Percentiles rank a stretch among this genome's conserved stretches.
These are phyloP conservation scores for Sipha flava DNA, from an alignment of 1,140 invertebrate genomes.

Conservation along the genomic window DNA sequence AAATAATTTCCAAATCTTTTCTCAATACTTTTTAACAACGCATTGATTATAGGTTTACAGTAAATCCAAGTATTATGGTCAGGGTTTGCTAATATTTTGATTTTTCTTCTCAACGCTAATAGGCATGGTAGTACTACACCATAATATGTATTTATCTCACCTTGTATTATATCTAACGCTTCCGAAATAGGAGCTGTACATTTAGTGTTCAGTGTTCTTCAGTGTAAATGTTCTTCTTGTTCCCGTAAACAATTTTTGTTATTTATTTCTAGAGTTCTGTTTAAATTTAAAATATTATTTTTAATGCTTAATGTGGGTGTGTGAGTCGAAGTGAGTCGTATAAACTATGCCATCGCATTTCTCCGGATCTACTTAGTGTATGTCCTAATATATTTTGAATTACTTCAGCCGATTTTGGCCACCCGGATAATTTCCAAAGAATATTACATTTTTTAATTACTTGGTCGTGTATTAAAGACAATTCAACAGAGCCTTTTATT, in stretches of 20 bases:
- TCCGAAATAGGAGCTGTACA: too few relatives aligned
- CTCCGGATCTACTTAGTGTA: background rate
- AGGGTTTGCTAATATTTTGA: too few relatives aligned
- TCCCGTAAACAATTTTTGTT: background rate
- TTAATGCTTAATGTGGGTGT: background rate
- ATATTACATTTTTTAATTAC: slow-evolving; percentile 1
- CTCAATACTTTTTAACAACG: too few relatives aligned
- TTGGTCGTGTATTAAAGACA: background rate
- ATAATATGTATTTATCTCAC: too few relatives aligned
- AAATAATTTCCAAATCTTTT: too few relatives aligned
- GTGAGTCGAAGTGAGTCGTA: background rate
- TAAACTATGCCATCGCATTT: background rate
- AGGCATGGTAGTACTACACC: too few relatives aligned
- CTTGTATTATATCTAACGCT: too few relatives aligned
- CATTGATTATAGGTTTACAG: too few relatives aligned
- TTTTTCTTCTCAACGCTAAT: too few relatives aligned
- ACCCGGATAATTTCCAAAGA: background rate
- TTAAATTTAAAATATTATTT: background rate
- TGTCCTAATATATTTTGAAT: background rate
- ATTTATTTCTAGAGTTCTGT: background rate
- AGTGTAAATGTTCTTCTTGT: background rate
- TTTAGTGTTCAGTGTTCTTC: background rate
- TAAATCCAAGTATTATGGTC: too few relatives aligned
- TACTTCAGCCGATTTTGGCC: background rate
- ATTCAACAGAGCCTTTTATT: background rate